These are phyloP conservation scores for Gnatocerus cornutus DNA, from an alignment of 2,888 invertebrate genomes.

Conservation along the genomic window DNA sequence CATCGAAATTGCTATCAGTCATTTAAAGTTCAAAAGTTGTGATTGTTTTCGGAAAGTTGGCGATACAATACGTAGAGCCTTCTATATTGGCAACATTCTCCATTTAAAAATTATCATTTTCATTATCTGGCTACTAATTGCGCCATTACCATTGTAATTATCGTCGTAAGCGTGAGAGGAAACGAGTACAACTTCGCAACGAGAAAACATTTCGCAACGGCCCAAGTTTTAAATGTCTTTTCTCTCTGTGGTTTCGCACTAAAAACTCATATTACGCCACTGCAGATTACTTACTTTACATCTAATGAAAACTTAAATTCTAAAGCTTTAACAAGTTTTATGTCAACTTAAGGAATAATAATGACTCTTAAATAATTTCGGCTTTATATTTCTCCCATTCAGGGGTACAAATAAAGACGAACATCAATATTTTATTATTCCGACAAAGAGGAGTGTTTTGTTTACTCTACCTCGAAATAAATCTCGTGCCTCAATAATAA, in stretches of 20 bases:
- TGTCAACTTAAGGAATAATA: conserved; percentile 45
- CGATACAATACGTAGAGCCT: conserved; percentile 49
- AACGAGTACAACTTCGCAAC: conserved; percentile 53
- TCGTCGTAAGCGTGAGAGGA: conserved; percentile 58
- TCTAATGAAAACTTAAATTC: conserved; percentile 59
- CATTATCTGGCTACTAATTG: conserved; percentile 66
- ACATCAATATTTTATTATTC: not conserved
- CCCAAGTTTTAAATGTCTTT: conserved; percentile 58
- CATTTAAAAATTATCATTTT: conserved; percentile 64
- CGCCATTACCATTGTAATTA: conserved; percentile 66
- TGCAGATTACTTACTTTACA: conserved; percentile 55
- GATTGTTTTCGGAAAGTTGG: conserved; percentile 49
- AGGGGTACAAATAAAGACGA: not conserved
- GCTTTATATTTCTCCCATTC: conserved; percentile 5
- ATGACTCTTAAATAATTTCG: conserved; percentile 46
- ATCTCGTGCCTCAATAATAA: conserved; percentile 10
- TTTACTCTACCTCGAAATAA: conserved; percentile 1
- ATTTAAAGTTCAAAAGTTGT: conserved; percentile 31
- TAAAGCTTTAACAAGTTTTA: conserved; percentile 52
- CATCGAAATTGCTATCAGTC: conserved; percentile 24
- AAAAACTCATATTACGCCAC: conserved; percentile 51
- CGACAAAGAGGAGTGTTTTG: conserved; percentile 6
- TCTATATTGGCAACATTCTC: conserved; percentile 34
- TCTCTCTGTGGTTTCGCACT: conserved; percentile 52
- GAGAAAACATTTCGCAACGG: conserved; percentile 51